A percentile compares a stretch with the other conserved stretches of the same genome.
Evolutionary conservation across 1,140 invertebrate species (phyloP).

Genomic region (Drosophila nikananu): DNA sequence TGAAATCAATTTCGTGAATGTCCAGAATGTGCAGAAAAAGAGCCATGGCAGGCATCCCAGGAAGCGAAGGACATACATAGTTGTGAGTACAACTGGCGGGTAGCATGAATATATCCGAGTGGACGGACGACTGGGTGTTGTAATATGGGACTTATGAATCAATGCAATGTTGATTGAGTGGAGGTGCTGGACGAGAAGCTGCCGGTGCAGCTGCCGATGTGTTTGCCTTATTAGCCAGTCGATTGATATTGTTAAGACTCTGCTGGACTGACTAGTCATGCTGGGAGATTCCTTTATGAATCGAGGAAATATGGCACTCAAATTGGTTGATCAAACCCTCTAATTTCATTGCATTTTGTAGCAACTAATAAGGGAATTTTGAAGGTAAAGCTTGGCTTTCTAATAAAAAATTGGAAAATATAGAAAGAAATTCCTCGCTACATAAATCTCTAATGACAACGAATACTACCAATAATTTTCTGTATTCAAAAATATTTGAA

Average conservation of each 20-base stretch:
- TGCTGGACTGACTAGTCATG: slow-evolving; percentile 13
- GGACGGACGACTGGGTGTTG: slow-evolving; percentile 43
- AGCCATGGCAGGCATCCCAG: slow-evolving; percentile 51
- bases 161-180: slow-evolving; percentile 58
- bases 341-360: not conserved
- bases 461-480: not conserved
- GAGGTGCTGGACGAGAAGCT: not conserved
- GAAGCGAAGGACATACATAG: slow-evolving; percentile 37
- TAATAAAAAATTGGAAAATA: too few relatives aligned
- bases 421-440: too few relatives aligned
- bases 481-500: not conserved
- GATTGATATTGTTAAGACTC: slow-evolving; percentile 19
- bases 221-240: slow-evolving; percentile 44
- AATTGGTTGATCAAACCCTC: not conserved
- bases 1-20: slow-evolving; percentile 83
- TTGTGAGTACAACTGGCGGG: slow-evolving; percentile 7
- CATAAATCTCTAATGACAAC: too few relatives aligned
- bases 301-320: not conserved
- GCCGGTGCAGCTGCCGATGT: slow-evolving; percentile 28
- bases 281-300: slow-evolving; percentile 10
- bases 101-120: slow-evolving; percentile 28
- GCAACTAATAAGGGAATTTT: too few relatives aligned
- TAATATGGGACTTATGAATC: slow-evolving; percentile 57
- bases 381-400: too few relatives aligned
- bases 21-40: slow-evolving; percentile 71